Evolutionary conservation across 2,797 vertebrate species (phyloP).

Genomic region (Sebastes cheni): DNA sequence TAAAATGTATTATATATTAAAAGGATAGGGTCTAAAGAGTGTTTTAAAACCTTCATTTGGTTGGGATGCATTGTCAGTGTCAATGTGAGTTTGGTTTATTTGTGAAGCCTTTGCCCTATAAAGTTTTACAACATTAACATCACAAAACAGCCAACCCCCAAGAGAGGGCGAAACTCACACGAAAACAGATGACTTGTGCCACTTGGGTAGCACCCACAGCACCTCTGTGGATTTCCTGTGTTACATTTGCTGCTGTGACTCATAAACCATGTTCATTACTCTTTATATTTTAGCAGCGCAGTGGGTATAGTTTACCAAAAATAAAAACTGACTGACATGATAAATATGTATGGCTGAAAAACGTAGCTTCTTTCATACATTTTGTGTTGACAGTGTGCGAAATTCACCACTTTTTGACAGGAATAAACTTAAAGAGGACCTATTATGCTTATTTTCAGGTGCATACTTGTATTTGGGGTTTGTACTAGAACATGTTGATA

Average conservation of each 20-base stretch:
- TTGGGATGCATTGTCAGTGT: neutral
- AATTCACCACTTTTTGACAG: neutral
- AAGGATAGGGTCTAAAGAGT: neutral
- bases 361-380: neutral
- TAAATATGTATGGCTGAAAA: neutral
- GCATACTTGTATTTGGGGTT: too few relatives aligned
- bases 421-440: neutral
- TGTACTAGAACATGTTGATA: too few relatives aligned
- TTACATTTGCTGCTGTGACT: neutral
- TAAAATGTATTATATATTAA: too few relatives aligned
- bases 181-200: neutral
- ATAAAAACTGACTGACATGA: neutral
- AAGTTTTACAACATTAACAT: neutral
- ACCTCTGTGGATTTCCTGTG: slow-evolving; percentile 46
- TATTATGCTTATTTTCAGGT: too few relatives aligned
- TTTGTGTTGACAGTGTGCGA: neutral
- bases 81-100: neutral
- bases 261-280: neutral
- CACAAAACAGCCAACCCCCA: neutral
- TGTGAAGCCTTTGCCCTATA: neutral
- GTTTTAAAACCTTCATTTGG: neutral
- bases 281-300: neutral
- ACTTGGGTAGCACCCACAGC: neutral
- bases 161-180: neutral
- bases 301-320: neutral